Percentiles rank a stretch among this genome's conserved stretches.
Conservation (phyloP, 2,797 vertebrate species). For the Acipenser ruthenus region DNA sequence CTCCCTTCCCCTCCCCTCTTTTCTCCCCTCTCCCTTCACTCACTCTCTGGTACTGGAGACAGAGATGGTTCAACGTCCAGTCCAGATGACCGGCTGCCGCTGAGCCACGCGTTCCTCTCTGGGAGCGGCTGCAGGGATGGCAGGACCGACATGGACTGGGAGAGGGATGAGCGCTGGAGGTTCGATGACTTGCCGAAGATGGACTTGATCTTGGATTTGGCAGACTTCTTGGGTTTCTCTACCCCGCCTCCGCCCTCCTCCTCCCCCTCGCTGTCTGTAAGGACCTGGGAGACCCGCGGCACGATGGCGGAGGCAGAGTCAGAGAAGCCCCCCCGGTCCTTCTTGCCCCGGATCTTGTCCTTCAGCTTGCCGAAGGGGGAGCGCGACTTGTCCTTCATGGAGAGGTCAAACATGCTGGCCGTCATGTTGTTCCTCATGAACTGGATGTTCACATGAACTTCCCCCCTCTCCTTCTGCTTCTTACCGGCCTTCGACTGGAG, state of each 20-base stretch:
- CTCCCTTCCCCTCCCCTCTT: too few species aligned
- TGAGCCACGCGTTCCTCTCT: slow-evolving; percentile 60
- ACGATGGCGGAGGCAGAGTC: slow-evolving; percentile 80
- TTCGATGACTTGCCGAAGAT: slow-evolving; percentile 80
- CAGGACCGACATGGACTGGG: slow-evolving; percentile 78
- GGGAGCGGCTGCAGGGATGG: slow-evolving; percentile 59
- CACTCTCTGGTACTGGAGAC: too few species aligned
- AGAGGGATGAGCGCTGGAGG: slow-evolving; percentile 73
- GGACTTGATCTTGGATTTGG: slow-evolving; percentile 77
- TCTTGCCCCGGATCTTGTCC: slow-evolving; percentile 86
- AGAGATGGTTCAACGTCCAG: slow-evolving; percentile 48
- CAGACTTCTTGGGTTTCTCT: slow-evolving; percentile 11
- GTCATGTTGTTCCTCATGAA: slow-evolving; percentile 95
- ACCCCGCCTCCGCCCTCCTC: slow-evolving; percentile 35
- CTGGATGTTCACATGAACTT: slow-evolving; percentile 85
- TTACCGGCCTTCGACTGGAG: slow-evolving; percentile 82
- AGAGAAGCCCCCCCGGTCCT: slow-evolving; percentile 57
- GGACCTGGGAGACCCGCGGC: slow-evolving; percentile 57
- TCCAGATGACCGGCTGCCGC: slow-evolving; percentile 58
- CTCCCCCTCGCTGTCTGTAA: slow-evolving; percentile 81
- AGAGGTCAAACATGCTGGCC: slow-evolving; percentile 95
- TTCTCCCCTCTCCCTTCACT: too few species aligned
- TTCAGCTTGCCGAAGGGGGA: slow-evolving; percentile 86
- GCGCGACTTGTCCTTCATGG: slow-evolving; percentile 81
- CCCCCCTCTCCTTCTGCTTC: slow-evolving; percentile 81